Conservation (phyloP, 2,797 vertebrate genomes). For the Sebastes nivosus region DNA sequence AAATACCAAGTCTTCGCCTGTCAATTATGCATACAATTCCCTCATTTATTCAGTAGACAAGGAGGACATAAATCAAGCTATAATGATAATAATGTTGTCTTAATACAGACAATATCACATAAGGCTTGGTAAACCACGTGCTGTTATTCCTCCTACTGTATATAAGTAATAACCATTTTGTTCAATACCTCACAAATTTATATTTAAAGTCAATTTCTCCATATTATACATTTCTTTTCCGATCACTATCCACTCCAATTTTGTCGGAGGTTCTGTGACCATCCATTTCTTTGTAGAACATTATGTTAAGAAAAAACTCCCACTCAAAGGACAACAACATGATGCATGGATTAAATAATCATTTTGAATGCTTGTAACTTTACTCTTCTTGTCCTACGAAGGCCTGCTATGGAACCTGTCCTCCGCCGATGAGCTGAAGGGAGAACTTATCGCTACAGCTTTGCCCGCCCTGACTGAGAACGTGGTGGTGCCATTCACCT, state of each 20-base stretch:
- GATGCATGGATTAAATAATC: background rate
- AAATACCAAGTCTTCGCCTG: background rate
- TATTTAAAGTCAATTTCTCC: background rate
- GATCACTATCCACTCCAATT: background rate
- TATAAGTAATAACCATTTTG: background rate
- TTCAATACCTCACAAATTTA: background rate
- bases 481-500: slow-evolving; percentile 88
- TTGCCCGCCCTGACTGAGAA: slow-evolving; percentile 87
- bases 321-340: background rate
- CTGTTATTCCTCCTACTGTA: background rate
- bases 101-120: background rate
- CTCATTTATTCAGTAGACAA: background rate
- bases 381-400: slow-evolving; percentile 37
- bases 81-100: background rate
- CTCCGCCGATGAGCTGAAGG: slow-evolving; percentile 87
- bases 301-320: background rate
- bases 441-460: slow-evolving; percentile 83
- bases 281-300: background rate
- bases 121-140: background rate
- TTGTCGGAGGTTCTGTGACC: background rate
- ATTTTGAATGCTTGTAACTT: background rate
- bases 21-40: background rate
- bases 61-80: background rate
- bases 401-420: slow-evolving; percentile 98
- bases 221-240: background rate